Base-by-base conservation (phyloP, 2,888 invertebrate species). In the Chymomyza procnemis region DNA sequence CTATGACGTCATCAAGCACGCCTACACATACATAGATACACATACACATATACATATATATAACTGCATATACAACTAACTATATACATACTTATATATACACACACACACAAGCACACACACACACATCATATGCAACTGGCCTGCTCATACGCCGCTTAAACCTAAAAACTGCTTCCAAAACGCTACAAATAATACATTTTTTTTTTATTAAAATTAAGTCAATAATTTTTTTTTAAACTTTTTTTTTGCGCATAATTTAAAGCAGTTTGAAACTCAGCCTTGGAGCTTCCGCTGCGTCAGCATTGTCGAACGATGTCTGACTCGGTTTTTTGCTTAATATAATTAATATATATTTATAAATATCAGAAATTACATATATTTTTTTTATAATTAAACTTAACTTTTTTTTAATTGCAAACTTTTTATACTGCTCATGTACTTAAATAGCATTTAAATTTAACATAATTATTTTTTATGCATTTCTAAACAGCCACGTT, bases 271-370 rank as follows among this genome's bases (percentile, higher is more conserved):
- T 61, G 69, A 79, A 76, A 74, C 78, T 80, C 83, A 80, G 78
- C 60, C 78, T 73, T 61, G 76, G 79, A 86, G 79, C 83, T 82
- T 80, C 75, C 78, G 69, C 46, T 52, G 46, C 60, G 67, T 64
- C 66, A 64, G 56, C 69, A 76, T 87, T 88, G 88, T 85, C 75
- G 73, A 89, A 85, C 80, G 85, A 86, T 72, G 73, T 68, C 71
- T 57, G 67, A 73, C 71, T 26, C 55, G 48, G 22, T 21, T 62
- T 21, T 62, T 52, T 50, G 30, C 50, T 66, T 67, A 18, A 50
- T 67, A 66, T 46, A 46, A 48, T 66, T 67, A 18, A 50, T 67
- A 66, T 46, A 46, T 34, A 63, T 61, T 55, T 65, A 67, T 66
- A 59, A 66, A 67, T 73, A 60, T 55, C 63, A 67, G 65, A 59